phyloP scores from a whole-genome alignment of 2,888 invertebrate genomes.

The Drosophila algonquin region DNA sequence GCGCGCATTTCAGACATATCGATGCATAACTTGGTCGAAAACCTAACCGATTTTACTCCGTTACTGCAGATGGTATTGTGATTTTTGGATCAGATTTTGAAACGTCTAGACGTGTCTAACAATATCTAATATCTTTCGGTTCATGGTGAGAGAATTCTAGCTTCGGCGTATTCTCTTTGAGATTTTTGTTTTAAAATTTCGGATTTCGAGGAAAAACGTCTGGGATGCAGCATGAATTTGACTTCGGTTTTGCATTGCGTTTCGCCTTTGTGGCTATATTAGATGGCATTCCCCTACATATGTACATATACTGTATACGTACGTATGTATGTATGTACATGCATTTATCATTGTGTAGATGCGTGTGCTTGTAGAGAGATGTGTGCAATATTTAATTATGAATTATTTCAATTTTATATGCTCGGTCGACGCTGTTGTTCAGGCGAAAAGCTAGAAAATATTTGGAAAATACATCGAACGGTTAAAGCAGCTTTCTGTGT shows the following conservation, averaged over 20 bases:
- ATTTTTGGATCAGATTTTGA: too few relatives aligned
- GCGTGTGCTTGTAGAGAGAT: neutral
- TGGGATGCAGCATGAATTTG: slow-evolving; percentile 18
- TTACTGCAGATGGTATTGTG: too few relatives aligned
- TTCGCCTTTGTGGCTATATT: slow-evolving; percentile 10
- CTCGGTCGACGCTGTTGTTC: slow-evolving; percentile 54
- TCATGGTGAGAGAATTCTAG: slow-evolving; percentile 9
- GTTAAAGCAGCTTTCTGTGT: slow-evolving; percentile 55
- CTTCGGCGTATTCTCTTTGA: slow-evolving; percentile 5
- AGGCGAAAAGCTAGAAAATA: slow-evolving; percentile 45
- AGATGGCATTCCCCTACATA: neutral
- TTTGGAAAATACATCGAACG: slow-evolving; percentile 69
- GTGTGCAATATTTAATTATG: slow-evolving; percentile 59
- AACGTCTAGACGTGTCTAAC: too few relatives aligned
- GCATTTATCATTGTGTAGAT: slow-evolving; percentile 1
- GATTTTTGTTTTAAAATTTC: slow-evolving; percentile 7
- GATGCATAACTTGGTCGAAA: neutral
- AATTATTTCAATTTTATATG: slow-evolving; percentile 66
- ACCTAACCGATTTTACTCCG: neutral
- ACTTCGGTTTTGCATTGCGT: slow-evolving; percentile 8
- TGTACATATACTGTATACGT: neutral
- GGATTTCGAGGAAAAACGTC: slow-evolving; percentile 3
- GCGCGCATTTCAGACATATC: neutral
- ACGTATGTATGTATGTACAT: too few relatives aligned
- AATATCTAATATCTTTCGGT: neutral